phyloP scores from a whole-genome alignment of 2,797 vertebrate genomes.

The Parambassis ranga region DNA sequence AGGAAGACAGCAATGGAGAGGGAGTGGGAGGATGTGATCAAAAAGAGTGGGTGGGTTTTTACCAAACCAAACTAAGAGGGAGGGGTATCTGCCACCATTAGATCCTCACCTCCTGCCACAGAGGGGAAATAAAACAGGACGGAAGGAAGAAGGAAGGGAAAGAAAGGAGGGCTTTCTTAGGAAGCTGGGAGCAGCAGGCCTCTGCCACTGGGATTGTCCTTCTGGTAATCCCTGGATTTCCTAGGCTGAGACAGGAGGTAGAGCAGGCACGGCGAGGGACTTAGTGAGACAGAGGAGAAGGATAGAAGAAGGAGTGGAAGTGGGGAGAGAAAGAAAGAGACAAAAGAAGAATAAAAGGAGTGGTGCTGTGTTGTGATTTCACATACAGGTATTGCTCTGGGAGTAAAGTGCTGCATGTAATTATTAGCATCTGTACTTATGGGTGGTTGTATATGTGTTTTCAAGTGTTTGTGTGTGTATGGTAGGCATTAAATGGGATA shows the following conservation, averaged over 20 bases:
- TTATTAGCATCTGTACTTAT: slow-evolving; percentile 34
- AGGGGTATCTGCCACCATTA: slow-evolving; percentile 30
- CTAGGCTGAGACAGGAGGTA: slow-evolving; percentile 67
- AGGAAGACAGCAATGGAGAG: not conserved
- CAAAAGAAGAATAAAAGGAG: slow-evolving; percentile 33
- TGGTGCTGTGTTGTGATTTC: slow-evolving; percentile 5
- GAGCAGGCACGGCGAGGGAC: slow-evolving; percentile 52
- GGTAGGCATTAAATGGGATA: slow-evolving; percentile 41
- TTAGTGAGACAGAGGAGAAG: slow-evolving; percentile 23
- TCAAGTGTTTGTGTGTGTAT: slow-evolving; percentile 20
- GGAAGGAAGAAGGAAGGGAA: slow-evolving; percentile 30
- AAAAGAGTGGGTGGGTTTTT: slow-evolving; percentile 2
- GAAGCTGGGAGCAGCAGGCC: slow-evolving; percentile 65
- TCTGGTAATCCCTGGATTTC: slow-evolving; percentile 78
- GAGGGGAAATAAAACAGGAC: slow-evolving; percentile 47
- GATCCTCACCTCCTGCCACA: slow-evolving; percentile 24
- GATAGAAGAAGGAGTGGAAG: slow-evolving; percentile 22
- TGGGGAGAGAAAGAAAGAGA: slow-evolving; percentile 19
- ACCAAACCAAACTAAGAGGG: not conserved
- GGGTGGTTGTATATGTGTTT: slow-evolving; percentile 27
- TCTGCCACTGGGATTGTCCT: slow-evolving; percentile 70
- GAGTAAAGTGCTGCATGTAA: slow-evolving; percentile 26
- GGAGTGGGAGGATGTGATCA: not conserved
- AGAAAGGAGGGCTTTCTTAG: slow-evolving; percentile 56
- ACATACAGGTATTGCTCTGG: slow-evolving; percentile 21